A percentile compares a stretch with the other conserved stretches of the same genome.
Conservation (phyloP, 2,113 vertebrate genomes). For the Brachypodius melanocephalos region DNA sequence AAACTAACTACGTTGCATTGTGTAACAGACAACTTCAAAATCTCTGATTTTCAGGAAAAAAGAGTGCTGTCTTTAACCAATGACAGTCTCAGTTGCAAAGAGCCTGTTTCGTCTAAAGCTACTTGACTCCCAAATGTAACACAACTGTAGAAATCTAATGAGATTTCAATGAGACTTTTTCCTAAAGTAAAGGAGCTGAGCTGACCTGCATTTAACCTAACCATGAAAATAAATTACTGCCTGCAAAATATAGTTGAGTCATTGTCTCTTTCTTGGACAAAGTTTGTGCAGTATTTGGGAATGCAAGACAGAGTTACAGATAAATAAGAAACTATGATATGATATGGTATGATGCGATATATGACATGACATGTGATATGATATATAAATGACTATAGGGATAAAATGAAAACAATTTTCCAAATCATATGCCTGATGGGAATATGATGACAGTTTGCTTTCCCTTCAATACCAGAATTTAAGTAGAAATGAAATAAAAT, state of each 20-base stretch:
- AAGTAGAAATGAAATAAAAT: background rate
- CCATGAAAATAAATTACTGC: conserved; percentile 45
- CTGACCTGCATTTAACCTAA: conserved; percentile 16
- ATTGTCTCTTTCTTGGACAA: background rate
- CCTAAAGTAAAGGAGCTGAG: conserved; percentile 6
- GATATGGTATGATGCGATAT: background rate
- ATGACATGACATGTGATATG: background rate
- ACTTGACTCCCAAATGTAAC: conserved; percentile 3
- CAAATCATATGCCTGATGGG: background rate
- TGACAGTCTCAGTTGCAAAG: conserved; percentile 29
- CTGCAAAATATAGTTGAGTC: conserved; percentile 6
- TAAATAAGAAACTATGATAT: background rate
- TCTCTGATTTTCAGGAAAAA: background rate
- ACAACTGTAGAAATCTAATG: conserved; percentile 48
- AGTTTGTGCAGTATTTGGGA: background rate
- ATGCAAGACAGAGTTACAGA: background rate
- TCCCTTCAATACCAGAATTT: background rate
- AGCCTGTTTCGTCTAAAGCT: conserved; percentile 25
- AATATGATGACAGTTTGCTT: background rate
- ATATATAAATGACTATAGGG: background rate
- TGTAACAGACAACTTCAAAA: background rate
- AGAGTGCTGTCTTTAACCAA: background rate
- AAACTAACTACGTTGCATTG: background rate
- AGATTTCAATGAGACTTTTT: conserved; percentile 13
- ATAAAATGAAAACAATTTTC: background rate